Percentiles rank a stretch among this genome's conserved stretches.
These are phyloP conservation scores for Agrochola macilenta DNA, from an alignment of 2,888 invertebrate genomes.

Conservation along the genomic window DNA sequence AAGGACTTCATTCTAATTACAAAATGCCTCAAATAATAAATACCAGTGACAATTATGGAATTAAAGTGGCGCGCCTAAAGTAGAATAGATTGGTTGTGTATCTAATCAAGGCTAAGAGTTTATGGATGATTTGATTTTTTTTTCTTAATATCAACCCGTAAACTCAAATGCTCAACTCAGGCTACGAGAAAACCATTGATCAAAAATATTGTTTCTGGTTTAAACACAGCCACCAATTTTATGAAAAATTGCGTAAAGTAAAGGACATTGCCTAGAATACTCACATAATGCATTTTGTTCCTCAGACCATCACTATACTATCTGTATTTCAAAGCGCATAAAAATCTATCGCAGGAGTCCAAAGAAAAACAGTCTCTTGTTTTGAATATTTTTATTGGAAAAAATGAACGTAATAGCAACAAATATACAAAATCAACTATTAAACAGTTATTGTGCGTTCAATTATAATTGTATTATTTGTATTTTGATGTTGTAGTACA, in stretches of 20 bases:
- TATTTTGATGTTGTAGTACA: too few species aligned
- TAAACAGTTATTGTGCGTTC: too few species aligned
- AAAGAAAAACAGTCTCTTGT: too few species aligned
- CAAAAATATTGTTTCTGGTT: not conserved
- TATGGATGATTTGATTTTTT: not conserved
- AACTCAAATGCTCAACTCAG: not conserved
- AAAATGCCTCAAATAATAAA: not conserved
- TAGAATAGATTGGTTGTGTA: not conserved
- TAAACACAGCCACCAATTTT: not conserved
- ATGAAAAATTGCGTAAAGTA: not conserved
- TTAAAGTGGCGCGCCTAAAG: not conserved
- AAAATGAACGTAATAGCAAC: too few species aligned
- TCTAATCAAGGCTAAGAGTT: not conserved
- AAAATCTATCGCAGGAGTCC: too few species aligned
- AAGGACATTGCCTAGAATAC: too few species aligned
- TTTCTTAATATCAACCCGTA: not conserved
- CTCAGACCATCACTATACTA: too few species aligned
- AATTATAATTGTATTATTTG: too few species aligned
- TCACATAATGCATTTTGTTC: too few species aligned
- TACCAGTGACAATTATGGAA: not conserved
- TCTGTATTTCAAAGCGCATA: too few species aligned
- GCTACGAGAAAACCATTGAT: not conserved
- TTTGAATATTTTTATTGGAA: too few species aligned
- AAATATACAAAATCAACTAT: too few species aligned
- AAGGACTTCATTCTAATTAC: not conserved